phyloP scores from a whole-genome alignment of 2,797 vertebrate species.

The Selene dorsalis region DNA sequence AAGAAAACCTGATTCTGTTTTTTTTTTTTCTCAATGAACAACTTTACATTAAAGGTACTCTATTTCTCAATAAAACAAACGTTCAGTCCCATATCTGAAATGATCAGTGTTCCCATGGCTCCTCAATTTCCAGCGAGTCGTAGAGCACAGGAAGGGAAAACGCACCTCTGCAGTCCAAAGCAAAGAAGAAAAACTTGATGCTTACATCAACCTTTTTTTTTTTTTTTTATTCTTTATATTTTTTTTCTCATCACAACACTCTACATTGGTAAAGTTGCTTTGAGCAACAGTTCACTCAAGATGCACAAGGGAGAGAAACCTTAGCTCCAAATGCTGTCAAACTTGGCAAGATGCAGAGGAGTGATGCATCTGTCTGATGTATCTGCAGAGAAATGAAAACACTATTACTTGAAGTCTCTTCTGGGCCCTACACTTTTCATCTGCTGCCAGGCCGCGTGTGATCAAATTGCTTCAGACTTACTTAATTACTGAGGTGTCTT shows the following conservation, averaged over 20 bases:
- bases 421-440: constrained; percentile 39
- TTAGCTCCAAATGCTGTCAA: constrained; percentile 82
- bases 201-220: constrained; percentile 66
- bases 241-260: constrained; percentile 74
- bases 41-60: constrained; percentile 83
- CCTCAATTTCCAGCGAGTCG: constrained; percentile 61
- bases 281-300: constrained; percentile 78
- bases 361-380: constrained; percentile 85
- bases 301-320: constrained; percentile 77
- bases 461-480: constrained; percentile 54
- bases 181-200: constrained; percentile 69
- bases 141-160: constrained; percentile 59
- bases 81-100: constrained; percentile 67
- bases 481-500: constrained; percentile 59
- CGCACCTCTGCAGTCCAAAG: constrained; percentile 71
- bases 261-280: constrained; percentile 72
- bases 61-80: constrained; percentile 54
- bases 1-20: constrained; percentile 73
- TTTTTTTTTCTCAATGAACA: constrained; percentile 61
- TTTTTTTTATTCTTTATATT: constrained; percentile 9
- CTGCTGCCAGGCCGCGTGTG: constrained; percentile 53
- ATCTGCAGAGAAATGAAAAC: constrained; percentile 87
- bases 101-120: constrained; percentile 65
- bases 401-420: constrained; percentile 77
- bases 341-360: constrained; percentile 84